Evolutionary conservation across 2,113 vertebrate species (phyloP).

Genomic region (Ammodytes marinus): DNA sequence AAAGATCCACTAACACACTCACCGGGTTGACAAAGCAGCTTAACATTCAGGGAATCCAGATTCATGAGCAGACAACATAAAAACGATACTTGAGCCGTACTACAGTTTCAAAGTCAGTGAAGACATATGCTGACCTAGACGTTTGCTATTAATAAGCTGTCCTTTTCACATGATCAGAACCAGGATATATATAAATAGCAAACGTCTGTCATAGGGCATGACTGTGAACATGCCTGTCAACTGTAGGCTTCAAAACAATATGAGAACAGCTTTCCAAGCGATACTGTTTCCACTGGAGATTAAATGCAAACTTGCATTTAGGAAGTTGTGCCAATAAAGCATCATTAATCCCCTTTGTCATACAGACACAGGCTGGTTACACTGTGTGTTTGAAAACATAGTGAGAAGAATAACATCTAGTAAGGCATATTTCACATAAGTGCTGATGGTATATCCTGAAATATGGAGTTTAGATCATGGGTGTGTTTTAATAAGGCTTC

Average conservation of each 20-base stretch:
- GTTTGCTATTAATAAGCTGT: constrained; percentile 66
- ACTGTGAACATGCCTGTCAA: constrained; percentile 26
- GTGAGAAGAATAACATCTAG: constrained; percentile 14
- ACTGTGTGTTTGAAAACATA: constrained; percentile 48
- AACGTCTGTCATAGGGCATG: constrained; percentile 41
- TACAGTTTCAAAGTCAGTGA: constrained; percentile 28
- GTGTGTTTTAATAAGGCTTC: neutral
- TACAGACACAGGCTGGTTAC: constrained; percentile 39
- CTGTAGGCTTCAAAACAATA: constrained; percentile 19
- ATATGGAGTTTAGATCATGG: neutral
- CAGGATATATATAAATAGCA: constrained; percentile 64
- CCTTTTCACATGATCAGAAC: constrained; percentile 52
- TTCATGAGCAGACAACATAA: constrained; percentile 12
- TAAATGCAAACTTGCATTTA: constrained; percentile 11
- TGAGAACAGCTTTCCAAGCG: constrained; percentile 17
- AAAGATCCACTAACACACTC: constrained; percentile 37
- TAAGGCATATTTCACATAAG: neutral
- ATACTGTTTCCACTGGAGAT: neutral
- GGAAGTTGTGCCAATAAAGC: constrained; percentile 28
- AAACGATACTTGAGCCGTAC: constrained; percentile 19
- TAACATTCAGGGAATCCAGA: constrained; percentile 19
- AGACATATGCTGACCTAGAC: constrained; percentile 42
- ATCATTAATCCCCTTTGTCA: constrained; percentile 12
- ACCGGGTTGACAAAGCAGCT: constrained; percentile 40
- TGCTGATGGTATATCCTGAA: neutral